phyloP scores from a whole-genome alignment of 1,140 invertebrate species.

The Conus ventricosus region DNA sequence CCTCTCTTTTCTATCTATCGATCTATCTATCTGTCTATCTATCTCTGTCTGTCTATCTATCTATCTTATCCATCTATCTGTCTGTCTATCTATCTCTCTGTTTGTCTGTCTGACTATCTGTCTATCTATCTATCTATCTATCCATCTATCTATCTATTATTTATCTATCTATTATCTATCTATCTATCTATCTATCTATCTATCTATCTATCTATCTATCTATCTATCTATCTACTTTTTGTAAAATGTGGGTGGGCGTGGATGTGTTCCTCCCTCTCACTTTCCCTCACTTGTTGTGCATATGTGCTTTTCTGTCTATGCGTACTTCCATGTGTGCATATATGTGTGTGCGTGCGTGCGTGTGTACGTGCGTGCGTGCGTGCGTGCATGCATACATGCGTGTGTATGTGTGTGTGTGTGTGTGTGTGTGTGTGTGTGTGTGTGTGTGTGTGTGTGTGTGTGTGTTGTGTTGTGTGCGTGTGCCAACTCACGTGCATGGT shows the following conservation, averaged over 20 bases:
- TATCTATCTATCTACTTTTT: background rate
- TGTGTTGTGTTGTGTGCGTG: no score
- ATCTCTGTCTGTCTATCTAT: background rate
- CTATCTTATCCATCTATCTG: background rate
- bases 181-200: background rate
- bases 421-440: constrained; percentile 18
- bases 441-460: background rate
- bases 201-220: background rate
- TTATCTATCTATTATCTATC: background rate
- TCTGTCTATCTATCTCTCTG: no score
- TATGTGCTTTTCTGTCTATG: background rate
- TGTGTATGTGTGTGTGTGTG: no score
- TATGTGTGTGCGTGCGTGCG: background rate
- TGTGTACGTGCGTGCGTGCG: no score
- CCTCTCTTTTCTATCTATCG: no score
- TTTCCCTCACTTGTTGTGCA: no score
- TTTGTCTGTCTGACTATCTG: no score
- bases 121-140: background rate
- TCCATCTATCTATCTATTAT: background rate
- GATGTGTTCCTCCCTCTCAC: no score
- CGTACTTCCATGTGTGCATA: background rate
- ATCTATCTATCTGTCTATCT: background rate
- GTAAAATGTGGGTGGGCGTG: no score
- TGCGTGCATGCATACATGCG: no score
- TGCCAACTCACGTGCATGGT: no score